Evolutionary conservation across 1,140 invertebrate species (phyloP), one percentile per base, ranked within the genome.

Genomic region (Drosophila bifasciata): DNA sequence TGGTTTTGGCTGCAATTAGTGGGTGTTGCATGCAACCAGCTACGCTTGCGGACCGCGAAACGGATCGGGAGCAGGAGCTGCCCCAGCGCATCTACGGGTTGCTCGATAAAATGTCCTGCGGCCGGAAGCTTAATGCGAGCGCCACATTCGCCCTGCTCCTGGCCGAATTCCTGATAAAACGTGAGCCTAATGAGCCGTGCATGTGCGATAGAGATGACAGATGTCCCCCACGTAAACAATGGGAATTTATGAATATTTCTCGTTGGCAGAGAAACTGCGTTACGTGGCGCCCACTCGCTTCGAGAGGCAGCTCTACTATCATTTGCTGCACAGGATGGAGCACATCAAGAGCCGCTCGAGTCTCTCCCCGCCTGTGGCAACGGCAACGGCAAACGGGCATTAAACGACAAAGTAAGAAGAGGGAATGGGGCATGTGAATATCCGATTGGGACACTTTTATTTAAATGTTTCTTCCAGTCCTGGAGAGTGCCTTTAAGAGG

Each of bases 101-200:
- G 11, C 67, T 85, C n/a, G 59, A 85, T 56, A 62, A 64, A 46
- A 74, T 85, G 16, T 79, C 58, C 36, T 51, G 44, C 32, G 72
- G 57, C 17, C 55, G 52, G 17, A 28, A 48, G 9, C 53, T 88
- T 1, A 70, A 63, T 51, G 73, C 81, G 39, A 88, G 80, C 57
- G 68, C 81, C 36, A 75, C 77, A 49, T 85, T 89, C 53, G 64
- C 74, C 43, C 70, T 80, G 45, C 64, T 89, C 39, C 43, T 89
- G 16, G 66, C 73, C 43, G 67, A 89, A 66, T 89, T 89, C 25
- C 67, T 89, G 73, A 89, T 89, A 59, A 89, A 89, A 78, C 85
- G 85, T 89, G 49, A 80, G 85, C 72, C 52, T 63, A 70, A 70
- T 79, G 69, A 69, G 60, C 75, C 69, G 79, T 75, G 39, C 15